Evolutionary conservation across 2,797 vertebrate species (phyloP), one percentile per base, ranked within the genome.

Genomic region (Cheirogaleus major): DNA sequence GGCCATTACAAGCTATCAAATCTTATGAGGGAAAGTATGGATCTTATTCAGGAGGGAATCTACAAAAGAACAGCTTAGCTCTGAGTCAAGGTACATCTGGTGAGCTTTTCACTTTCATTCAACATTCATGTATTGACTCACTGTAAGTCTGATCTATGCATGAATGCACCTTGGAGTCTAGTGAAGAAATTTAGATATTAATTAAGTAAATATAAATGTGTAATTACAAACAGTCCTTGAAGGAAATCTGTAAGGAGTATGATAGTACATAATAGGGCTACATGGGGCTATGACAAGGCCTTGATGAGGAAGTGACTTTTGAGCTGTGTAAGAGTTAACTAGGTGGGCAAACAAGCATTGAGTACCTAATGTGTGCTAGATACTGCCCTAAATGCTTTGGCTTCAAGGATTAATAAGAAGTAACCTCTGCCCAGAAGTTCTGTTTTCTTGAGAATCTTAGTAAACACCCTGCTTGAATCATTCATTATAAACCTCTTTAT

Each of bases 301-400:
- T 94, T 89, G 61, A 25, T 79, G n/a, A 93, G 83, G 18, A 95
- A 92, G 59, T 84, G 70, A 96, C 52, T 95, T 96, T 87, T 81
- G 15, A 91, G 61, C 63, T 75, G 18, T 52, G 10, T 52, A 78
- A 78, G 82, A 72, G 43, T 45, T 91, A 84, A 80, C 30, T 75
- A 97, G 57, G 75, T 61, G 17, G 57, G 55, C n/a, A 92, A 95
- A 70, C 23, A 82, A 82, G 13, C 69, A 79, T 52, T 85, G 78
- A 93, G 48, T 69, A 38, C 41, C 35, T 79, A 73, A 86, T 6
- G 7, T 50, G 30, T 41, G 32, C 41, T 83, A 67, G 43, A 80
- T 84, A 86, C 6, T 65, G 10, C 45, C 12, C 20, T 84, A 95
- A 76, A 84, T 57, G 23, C 27, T 96, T 75, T 95, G 57, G 20